Evolutionary conservation across 2,797 vertebrate species (phyloP).

Genomic region (Poeciliopsis turneri): DNA sequence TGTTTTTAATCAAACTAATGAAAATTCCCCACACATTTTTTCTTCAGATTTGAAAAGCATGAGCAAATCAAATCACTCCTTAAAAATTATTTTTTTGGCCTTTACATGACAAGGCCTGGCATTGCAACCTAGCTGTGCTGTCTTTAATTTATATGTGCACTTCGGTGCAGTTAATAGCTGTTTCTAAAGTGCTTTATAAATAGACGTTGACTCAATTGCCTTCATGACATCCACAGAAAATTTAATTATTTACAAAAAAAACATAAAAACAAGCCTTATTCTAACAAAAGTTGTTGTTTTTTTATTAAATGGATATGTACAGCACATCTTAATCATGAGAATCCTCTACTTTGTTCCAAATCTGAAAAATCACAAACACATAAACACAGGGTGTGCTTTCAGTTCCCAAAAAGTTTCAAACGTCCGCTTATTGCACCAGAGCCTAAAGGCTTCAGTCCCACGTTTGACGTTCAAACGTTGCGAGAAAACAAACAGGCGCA

Average conservation of each 20-base stretch:
- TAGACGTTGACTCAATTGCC: background rate
- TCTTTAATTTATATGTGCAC: too few species aligned
- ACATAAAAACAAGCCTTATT: background rate
- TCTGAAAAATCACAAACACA: background rate
- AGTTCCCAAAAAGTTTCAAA: conserved; percentile 36
- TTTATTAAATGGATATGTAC: conserved; percentile 73
- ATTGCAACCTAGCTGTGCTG: too few species aligned
- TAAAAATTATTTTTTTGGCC: too few species aligned
- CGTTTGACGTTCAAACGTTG: conserved; percentile 13
- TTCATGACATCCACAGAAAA: background rate
- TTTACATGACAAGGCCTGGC: too few species aligned
- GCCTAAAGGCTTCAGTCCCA: conserved; percentile 32
- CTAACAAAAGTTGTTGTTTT: conserved; percentile 48
- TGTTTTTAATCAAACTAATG: too few species aligned
- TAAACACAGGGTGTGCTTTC: conserved; percentile 57
- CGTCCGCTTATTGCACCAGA: conserved; percentile 58
- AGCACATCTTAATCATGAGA: conserved; percentile 59
- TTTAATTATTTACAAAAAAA: background rate
- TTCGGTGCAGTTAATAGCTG: too few species aligned
- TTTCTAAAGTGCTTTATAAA: too few species aligned
- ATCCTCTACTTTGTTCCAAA: conserved; percentile 18
- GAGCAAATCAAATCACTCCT: background rate
- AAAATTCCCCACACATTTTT: background rate
- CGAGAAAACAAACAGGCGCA: background rate
- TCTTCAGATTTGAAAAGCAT: background rate